Percentiles rank a stretch among this genome's conserved stretches.
Conservation (phyloP, 2,888 invertebrate genomes). For the Phortica okadai region DNA sequence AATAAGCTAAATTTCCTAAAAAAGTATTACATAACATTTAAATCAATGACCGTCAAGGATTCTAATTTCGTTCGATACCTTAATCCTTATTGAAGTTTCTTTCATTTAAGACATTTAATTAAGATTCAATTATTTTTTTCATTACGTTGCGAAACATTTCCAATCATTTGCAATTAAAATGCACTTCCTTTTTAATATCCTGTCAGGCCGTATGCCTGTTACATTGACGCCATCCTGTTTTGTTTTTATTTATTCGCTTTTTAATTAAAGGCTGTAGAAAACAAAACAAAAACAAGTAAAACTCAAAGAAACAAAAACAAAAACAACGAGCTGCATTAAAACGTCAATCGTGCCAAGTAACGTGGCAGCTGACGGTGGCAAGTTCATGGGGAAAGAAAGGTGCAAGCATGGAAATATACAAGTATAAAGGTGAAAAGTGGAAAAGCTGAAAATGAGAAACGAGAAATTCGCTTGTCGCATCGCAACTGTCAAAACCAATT, state of each 20-base stretch:
- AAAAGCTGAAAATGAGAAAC: not conserved
- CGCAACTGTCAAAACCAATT: slow-evolving; percentile 60
- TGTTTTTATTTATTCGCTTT: slow-evolving; percentile 36
- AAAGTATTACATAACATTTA: too few species aligned
- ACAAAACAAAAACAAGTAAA: not conserved
- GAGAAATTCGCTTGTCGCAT: slow-evolving; percentile 37
- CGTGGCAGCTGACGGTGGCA: not conserved
- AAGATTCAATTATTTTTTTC: slow-evolving; percentile 16
- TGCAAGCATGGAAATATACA: slow-evolving; percentile 32
- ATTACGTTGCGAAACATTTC: not conserved
- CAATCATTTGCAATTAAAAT: slow-evolving; percentile 40
- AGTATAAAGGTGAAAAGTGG: slow-evolving; percentile 14
- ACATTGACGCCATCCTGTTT: slow-evolving; percentile 27
- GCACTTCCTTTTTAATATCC: slow-evolving; percentile 17
- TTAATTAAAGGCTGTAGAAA: slow-evolving; percentile 53
- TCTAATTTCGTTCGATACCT: too few species aligned
- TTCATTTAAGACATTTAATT: not conserved
- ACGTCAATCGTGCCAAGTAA: slow-evolving; percentile 47
- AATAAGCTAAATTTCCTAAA: too few species aligned
- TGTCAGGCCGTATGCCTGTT: not conserved
- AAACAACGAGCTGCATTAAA: slow-evolving; percentile 53
- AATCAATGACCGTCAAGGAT: too few species aligned
- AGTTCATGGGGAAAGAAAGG: not conserved
- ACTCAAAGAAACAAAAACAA: not conserved
- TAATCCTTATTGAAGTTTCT: too few species aligned